Evolutionary conservation across 2,113 vertebrate species (phyloP), one percentile per base, ranked within the genome.

Genomic region (Pluvianellus socialis): DNA sequence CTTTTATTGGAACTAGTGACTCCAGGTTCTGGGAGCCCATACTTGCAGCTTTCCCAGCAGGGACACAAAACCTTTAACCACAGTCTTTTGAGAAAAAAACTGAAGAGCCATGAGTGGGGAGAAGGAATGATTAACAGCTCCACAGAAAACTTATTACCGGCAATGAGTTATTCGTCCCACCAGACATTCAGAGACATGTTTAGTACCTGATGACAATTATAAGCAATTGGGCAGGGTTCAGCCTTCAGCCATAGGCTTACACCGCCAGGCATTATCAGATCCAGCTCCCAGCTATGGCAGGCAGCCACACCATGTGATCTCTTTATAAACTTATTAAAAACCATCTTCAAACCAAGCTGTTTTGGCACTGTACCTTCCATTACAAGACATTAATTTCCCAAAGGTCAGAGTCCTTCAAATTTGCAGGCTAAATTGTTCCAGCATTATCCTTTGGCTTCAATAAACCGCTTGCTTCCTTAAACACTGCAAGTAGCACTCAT

Each of bases 1-100:
- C 74, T 95, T 86, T 94, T 95, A 95, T 91, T 93, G 83, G 94
- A 95, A 86, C 19, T 16, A 84, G 71, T 76, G 87, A 94, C 74
- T 93, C 81, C 56, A 65, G 76, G 93, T 95, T 94, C 93, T 85
- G 94, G 81, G 92, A 96, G 94, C 38, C 88, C 55, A 12, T 44
- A 71, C 30, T 76, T 0, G 0, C 68, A 84, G 65, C 53, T 93
- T 96, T 94, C 90, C 88, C 92, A 95, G 79, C 65, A 94, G 24
- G 24, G 73, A 84, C 27, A 92, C 56, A 81, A 90, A 94, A 93
- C 63, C 47, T 91, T 88, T 85, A 95, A 82, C 49, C 49, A 49
- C 40, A 8, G n/a, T 3, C 38, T 59, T 74, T 40, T 12, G 38
- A 92, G 38, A 62, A 59, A 12, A 50, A 61, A 66, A 33, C 12